These are phyloP conservation scores for Tachina lurida DNA, from an alignment of 2,888 invertebrate species.

Conservation along the genomic window DNA sequence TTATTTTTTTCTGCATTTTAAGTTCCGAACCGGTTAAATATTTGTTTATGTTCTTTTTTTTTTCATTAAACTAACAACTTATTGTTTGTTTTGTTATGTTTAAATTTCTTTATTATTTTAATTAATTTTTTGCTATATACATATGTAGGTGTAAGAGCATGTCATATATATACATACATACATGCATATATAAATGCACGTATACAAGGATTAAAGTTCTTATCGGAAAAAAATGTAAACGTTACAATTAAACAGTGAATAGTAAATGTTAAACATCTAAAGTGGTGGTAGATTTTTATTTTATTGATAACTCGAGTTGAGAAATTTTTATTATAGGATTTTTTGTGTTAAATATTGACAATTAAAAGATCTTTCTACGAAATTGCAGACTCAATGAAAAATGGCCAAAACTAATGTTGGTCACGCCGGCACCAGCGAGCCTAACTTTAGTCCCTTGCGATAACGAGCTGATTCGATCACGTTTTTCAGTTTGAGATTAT, in stretches of 20 bases:
- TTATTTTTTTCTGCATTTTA: conserved; percentile 20
- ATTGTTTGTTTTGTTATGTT: conserved; percentile 37
- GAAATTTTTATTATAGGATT: too few species aligned
- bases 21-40: conserved; percentile 33
- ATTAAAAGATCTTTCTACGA: too few species aligned
- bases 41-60: conserved; percentile 53
- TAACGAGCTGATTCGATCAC: too few species aligned
- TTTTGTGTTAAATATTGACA: too few species aligned
- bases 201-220: conserved; percentile 29
- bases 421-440: too few species aligned
- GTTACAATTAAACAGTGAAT: conserved; percentile 11
- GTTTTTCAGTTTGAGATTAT: too few species aligned
- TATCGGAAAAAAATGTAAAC: background rate
- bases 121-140: conserved; percentile 47
- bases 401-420: too few species aligned
- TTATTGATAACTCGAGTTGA: too few species aligned
- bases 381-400: too few species aligned
- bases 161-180: conserved; percentile 21
- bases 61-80: conserved; percentile 50
- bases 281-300: too few species aligned
- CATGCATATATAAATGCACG: background rate
- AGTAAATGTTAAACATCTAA: background rate
- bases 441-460: too few species aligned
- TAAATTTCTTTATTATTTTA: conserved; percentile 46
- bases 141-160: conserved; percentile 13